Evolutionary conservation across 2,113 vertebrate genomes (phyloP).

Genomic region (Struthio camelus): DNA sequence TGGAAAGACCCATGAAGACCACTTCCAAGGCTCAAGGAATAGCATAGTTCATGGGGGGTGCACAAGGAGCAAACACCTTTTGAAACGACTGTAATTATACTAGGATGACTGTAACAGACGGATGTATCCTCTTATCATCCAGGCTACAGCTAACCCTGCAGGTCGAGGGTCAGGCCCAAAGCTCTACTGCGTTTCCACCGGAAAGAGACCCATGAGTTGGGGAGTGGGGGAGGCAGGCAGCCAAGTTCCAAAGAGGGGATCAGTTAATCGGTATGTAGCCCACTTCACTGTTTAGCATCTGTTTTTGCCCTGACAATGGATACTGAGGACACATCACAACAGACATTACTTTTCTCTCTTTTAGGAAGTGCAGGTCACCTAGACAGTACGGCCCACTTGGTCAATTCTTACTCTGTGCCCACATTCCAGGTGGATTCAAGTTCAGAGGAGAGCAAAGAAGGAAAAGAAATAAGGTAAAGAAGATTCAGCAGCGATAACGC

Average conservation of each 20-base stretch:
- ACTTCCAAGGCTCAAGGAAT: background rate
- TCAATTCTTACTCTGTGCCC: background rate
- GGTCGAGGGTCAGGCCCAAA: background rate
- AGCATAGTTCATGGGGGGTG: background rate
- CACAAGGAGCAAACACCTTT: background rate
- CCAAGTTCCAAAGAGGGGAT: background rate
- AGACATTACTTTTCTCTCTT: background rate
- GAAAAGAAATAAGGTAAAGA: background rate
- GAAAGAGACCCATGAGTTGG: background rate
- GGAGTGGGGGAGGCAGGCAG: background rate
- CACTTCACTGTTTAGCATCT: background rate
- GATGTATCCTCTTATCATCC: background rate
- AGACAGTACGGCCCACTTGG: background rate
- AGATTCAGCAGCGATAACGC: background rate
- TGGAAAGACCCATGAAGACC: background rate
- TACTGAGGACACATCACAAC: background rate
- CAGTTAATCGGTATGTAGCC: background rate
- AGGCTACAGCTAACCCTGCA: background rate
- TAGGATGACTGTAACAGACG: background rate
- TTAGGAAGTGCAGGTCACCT: background rate
- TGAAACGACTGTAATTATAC: background rate
- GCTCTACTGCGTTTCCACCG: background rate
- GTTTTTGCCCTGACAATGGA: background rate
- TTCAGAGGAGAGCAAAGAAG: background rate
- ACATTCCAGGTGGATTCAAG: background rate